Conservation (phyloP, 2,888 invertebrate species). For the Lochmaea crataegi region DNA sequence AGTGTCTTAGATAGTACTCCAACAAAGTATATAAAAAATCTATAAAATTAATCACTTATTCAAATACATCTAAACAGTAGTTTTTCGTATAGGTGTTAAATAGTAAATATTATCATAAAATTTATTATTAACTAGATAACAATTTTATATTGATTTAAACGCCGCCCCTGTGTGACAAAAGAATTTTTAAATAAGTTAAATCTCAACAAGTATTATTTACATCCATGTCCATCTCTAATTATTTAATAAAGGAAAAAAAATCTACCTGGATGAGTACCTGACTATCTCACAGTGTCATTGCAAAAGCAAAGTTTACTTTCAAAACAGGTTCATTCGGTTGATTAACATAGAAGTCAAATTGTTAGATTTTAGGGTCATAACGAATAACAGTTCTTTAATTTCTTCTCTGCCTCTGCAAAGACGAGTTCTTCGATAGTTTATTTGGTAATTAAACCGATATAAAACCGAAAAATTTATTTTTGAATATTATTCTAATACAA, state of each 20-base stretch:
- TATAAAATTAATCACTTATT: no score
- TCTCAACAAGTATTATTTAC: neutral
- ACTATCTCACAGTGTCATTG: neutral
- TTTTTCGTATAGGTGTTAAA: no score
- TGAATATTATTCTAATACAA: neutral
- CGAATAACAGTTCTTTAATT: conserved; percentile 37
- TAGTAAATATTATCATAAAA: neutral
- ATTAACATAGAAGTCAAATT: conserved; percentile 35
- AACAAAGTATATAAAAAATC: no score
- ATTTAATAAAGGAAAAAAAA: neutral
- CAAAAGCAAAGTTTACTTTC: conserved; percentile 19
- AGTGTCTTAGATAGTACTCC: no score
- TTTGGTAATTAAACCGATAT: neutral
- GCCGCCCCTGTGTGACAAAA: neutral
- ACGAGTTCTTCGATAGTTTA: neutral
- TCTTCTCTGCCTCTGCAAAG: neutral
- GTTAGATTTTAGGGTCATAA: conserved; percentile 37
- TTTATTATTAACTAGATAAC: no score
- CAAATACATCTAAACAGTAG: no score
- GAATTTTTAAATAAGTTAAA: neutral
- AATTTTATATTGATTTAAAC: no score
- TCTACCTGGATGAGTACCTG: conserved; percentile 4
- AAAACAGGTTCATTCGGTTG: conserved; percentile 35
- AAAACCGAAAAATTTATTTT: neutral
- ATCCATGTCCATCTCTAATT: neutral